These are phyloP conservation scores for Caenorhabditis virilis DNA, from an alignment of 2,888 invertebrate genomes.

Conservation along the genomic window DNA sequence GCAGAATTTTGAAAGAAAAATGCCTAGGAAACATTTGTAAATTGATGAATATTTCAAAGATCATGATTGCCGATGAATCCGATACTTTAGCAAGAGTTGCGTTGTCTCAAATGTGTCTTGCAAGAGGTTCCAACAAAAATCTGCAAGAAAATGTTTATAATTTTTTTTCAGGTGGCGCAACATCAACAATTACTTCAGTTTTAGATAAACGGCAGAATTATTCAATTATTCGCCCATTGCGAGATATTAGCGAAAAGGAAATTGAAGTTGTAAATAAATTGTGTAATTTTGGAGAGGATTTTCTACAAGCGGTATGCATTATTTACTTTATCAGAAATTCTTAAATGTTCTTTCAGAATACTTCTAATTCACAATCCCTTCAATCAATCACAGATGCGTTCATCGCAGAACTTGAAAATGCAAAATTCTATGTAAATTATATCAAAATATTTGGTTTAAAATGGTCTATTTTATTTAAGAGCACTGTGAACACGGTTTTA, in stretches of 20 bases:
- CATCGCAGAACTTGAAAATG: constrained; percentile 36
- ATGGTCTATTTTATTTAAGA: constrained; percentile 18
- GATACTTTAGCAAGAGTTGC: constrained; percentile 46
- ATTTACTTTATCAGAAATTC: too few relatives aligned
- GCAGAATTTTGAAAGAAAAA: constrained; percentile 36
- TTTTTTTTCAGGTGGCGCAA: constrained; percentile 16
- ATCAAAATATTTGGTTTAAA: neutral
- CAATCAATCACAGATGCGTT: constrained; percentile 44
- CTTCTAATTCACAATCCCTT: constrained; percentile 21
- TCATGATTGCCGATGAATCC: constrained; percentile 47
- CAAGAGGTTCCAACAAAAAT: too few relatives aligned
- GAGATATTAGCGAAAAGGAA: constrained; percentile 49
- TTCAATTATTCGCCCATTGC: constrained; percentile 47
- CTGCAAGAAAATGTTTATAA: too few relatives aligned
- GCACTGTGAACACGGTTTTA: constrained; percentile 52
- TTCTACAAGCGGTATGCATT: constrained; percentile 23
- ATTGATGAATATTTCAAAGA: constrained; percentile 16
- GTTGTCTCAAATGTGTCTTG: constrained; percentile 50
- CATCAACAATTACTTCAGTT: constrained; percentile 25
- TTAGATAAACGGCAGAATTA: constrained; percentile 40
- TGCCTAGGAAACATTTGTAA: constrained; percentile 18
- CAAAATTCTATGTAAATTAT: constrained; percentile 41
- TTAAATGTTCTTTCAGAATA: constrained; percentile 3
- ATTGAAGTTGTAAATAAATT: constrained; percentile 41
- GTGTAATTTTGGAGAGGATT: constrained; percentile 25